These are phyloP conservation scores for Prochilodus magdalenae DNA, from an alignment of 2,113 vertebrate genomes.

Conservation along the genomic window DNA sequence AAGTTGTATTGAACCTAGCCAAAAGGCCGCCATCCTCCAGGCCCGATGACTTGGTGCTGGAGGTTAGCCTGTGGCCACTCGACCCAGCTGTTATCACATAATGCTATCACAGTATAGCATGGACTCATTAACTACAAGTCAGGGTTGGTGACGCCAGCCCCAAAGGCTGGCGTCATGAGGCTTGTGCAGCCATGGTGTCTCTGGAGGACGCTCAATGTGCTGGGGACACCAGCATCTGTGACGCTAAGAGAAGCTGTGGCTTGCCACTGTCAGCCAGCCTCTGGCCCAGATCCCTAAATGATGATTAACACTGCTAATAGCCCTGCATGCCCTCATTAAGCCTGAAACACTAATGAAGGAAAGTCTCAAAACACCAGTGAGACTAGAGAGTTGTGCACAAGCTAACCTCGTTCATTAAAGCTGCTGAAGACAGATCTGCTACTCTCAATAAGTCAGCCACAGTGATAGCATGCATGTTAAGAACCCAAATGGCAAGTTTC, in stretches of 20 bases:
- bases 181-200: conserved; percentile 6
- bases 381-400: conserved; percentile 20
- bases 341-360: conserved; percentile 36
- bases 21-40: background rate
- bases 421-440: conserved; percentile 28
- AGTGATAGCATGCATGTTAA: conserved; percentile 33
- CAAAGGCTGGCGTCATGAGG: background rate
- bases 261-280: conserved; percentile 14
- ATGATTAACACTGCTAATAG: conserved; percentile 43
- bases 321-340: conserved; percentile 36
- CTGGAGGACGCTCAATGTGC: background rate
- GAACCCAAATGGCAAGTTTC: conserved; percentile 31
- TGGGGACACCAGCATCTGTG: conserved; percentile 24
- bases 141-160: conserved; percentile 16
- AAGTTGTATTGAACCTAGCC: background rate
- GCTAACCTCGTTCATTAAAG: conserved; percentile 31
- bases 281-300: conserved; percentile 47
- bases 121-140: conserved; percentile 10
- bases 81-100: conserved; percentile 43
- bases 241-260: conserved; percentile 16
- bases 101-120: background rate
- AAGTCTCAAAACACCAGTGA: conserved; percentile 52
- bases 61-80: background rate
- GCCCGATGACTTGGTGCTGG: too few species aligned
- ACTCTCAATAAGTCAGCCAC: conserved; percentile 40